Percentiles rank a stretch among this genome's conserved stretches.
Conservation (phyloP, 1,140 invertebrate genomes). For the Pentalonia nigronervosa region DNA sequence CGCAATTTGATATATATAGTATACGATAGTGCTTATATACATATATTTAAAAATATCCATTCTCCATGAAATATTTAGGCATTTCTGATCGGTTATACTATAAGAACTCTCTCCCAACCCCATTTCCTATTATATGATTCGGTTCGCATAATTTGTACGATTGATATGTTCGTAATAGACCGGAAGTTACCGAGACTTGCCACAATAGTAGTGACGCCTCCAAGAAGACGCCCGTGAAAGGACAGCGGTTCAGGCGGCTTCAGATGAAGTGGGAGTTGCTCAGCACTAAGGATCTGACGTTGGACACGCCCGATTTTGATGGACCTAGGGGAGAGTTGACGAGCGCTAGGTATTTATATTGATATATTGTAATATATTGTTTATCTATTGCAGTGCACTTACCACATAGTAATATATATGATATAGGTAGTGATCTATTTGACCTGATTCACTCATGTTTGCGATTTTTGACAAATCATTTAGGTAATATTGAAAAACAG, state of each 20-base stretch:
- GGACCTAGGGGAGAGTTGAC: neutral
- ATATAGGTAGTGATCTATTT: neutral
- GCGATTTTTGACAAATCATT: neutral
- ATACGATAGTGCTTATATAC: too few species aligned
- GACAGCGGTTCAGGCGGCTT: slow-evolving; percentile 63
- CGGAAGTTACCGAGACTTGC: neutral
- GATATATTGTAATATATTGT: neutral
- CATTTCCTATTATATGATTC: neutral
- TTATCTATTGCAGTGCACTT: neutral
- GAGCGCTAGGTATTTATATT: neutral
- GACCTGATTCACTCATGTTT: neutral
- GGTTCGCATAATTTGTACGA: neutral
- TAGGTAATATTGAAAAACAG: neutral
- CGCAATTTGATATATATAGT: too few species aligned
- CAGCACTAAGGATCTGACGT: slow-evolving; percentile 65
- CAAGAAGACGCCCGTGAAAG: slow-evolving; percentile 24
- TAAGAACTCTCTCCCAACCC: neutral
- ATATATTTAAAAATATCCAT: too few species aligned
- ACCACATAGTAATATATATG: too few species aligned
- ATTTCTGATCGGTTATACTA: too few species aligned
- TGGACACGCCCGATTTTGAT: slow-evolving; percentile 50
- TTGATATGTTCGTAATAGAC: neutral
- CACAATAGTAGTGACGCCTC: neutral
- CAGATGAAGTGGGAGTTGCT: slow-evolving; percentile 89
- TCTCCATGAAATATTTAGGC: too few species aligned